Percentiles rank a stretch among this genome's conserved stretches.
phyloP scores from a whole-genome alignment of 2,888 invertebrate species.

The Metellina segmentata region DNA sequence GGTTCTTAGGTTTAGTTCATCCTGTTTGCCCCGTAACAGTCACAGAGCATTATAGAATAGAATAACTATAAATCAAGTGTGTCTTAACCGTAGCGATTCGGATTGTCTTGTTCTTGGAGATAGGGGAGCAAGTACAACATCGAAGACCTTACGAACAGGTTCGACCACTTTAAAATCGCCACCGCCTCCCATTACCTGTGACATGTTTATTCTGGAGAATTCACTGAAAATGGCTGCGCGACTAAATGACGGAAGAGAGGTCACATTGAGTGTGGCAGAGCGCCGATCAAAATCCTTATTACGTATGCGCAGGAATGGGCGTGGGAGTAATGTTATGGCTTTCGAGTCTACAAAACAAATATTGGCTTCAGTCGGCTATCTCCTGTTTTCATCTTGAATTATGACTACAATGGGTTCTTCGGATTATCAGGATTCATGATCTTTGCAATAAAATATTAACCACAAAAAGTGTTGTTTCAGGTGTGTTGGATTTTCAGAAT shows the following conservation, averaged over 20 bases:
- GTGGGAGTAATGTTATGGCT: conserved; percentile 5
- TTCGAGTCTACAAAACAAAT: conserved; percentile 18
- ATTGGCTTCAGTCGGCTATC: neutral
- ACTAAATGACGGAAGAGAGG: conserved; percentile 20
- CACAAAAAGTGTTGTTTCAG: neutral
- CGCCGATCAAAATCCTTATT: neutral
- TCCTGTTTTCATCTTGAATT: conserved; percentile 11
- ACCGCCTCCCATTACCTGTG: conserved; percentile 13
- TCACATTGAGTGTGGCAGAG: conserved; percentile 33
- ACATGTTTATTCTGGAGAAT: conserved; percentile 32
- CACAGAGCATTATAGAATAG: too few relatives aligned
- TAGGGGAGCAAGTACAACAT: neutral
- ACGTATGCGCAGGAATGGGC: neutral
- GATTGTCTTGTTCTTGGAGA: neutral
- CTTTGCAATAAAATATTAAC: too few relatives aligned
- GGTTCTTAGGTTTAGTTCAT: too few relatives aligned
- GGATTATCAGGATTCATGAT: conserved; percentile 5
- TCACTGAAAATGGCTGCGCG: neutral
- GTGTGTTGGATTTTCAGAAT: too few relatives aligned
- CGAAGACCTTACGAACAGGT: conserved; percentile 22
- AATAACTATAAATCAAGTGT: neutral
- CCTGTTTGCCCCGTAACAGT: too few relatives aligned
- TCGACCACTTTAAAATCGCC: conserved; percentile 32
- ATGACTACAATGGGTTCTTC: conserved; percentile 3
- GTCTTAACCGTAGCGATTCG: neutral